A percentile compares a stretch with the other conserved stretches of the same genome.
These are phyloP conservation scores for Epizoanthus scotinus DNA, from an alignment of 92 coral and sea anemone species.

Conservation along the genomic window DNA sequence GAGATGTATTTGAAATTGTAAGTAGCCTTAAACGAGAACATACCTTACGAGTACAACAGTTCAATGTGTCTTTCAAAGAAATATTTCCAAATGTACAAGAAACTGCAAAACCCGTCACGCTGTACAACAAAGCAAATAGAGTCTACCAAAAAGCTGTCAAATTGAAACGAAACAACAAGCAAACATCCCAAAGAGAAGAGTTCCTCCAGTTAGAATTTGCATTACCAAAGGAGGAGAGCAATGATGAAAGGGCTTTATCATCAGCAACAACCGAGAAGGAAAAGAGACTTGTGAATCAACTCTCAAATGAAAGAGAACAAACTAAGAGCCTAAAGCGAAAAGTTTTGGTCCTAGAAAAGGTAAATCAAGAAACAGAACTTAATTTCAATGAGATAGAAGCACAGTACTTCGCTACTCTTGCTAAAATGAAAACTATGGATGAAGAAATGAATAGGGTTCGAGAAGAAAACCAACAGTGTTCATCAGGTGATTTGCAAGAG, in stretches of 20 bases:
- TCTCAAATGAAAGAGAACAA: conserved; percentile 10
- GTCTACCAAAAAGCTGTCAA: neutral
- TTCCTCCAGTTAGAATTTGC: conserved; percentile 22
- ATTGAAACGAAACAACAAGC: neutral
- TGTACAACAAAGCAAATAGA: conserved; percentile 35
- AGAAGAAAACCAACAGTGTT: conserved; percentile 23
- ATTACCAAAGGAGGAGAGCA: conserved; percentile 21
- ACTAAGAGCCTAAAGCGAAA: conserved; percentile 7
- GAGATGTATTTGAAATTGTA: conserved; percentile 12
- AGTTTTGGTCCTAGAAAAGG: conserved; percentile 2
- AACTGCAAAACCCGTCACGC: conserved; percentile 4
- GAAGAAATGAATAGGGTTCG: conserved; percentile 8
- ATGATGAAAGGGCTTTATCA: conserved; percentile 30
- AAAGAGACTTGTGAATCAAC: conserved; percentile 15
- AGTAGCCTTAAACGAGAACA: conserved; percentile 29
- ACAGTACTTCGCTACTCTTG: neutral
- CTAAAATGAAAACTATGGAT: conserved; percentile 26
- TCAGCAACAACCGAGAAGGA: conserved; percentile 30
- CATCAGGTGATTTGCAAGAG: neutral
- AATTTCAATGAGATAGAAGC: conserved; percentile 18
- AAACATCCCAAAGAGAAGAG: conserved; percentile 3
- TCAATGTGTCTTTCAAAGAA: conserved; percentile 11
- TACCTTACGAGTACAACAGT: conserved; percentile 23
- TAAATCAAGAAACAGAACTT: neutral
- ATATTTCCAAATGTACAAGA: neutral